Conservation (phyloP, 1,140 invertebrate species). For the Macrobrachium nipponense region DNA sequence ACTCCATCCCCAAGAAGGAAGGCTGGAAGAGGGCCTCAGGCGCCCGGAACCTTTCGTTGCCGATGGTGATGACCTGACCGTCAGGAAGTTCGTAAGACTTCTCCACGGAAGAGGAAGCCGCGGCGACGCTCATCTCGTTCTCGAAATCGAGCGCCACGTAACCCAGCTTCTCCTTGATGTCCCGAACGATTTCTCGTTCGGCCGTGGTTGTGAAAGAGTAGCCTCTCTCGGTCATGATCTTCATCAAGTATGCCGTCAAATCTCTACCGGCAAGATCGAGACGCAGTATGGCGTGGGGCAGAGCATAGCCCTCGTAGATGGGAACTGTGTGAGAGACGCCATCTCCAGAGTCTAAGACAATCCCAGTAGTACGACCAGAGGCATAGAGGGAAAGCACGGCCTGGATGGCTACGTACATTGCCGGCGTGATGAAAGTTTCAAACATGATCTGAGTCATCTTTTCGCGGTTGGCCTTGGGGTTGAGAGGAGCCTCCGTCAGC, state of each 20-base stretch:
- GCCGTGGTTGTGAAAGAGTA: constrained; percentile 39
- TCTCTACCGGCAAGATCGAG: constrained; percentile 86
- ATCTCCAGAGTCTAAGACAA: constrained; percentile 91
- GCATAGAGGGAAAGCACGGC: constrained; percentile 92
- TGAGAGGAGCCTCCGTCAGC: constrained; percentile 89
- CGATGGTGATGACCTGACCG: too few species aligned
- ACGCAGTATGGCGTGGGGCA: constrained; percentile 88
- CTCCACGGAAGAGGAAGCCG: too few species aligned
- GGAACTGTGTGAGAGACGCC: constrained; percentile 95
- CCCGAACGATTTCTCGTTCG: constrained; percentile 72
- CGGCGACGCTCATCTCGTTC: too few species aligned
- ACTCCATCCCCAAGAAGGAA: constrained; percentile 87
- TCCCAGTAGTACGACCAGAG: constrained; percentile 94
- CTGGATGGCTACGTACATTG: constrained; percentile 93
- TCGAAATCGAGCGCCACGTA: constrained; percentile 69
- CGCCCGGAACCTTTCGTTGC: too few species aligned
- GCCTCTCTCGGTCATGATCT: too few species aligned
- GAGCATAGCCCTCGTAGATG: constrained; percentile 90
- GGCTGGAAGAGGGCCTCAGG: constrained; percentile 71
- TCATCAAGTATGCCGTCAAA: constrained; percentile 72
- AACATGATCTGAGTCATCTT: constrained; percentile 95
- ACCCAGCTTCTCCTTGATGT: constrained; percentile 70
- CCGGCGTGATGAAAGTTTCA: constrained; percentile 92
- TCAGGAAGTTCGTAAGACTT: too few species aligned
- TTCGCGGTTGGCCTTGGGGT: constrained; percentile 88